Percentiles rank a stretch among this genome's conserved stretches.
These are phyloP conservation scores for Phyllopteryx taeniolatus DNA, from an alignment of 2,113 vertebrate species.

Conservation along the genomic window DNA sequence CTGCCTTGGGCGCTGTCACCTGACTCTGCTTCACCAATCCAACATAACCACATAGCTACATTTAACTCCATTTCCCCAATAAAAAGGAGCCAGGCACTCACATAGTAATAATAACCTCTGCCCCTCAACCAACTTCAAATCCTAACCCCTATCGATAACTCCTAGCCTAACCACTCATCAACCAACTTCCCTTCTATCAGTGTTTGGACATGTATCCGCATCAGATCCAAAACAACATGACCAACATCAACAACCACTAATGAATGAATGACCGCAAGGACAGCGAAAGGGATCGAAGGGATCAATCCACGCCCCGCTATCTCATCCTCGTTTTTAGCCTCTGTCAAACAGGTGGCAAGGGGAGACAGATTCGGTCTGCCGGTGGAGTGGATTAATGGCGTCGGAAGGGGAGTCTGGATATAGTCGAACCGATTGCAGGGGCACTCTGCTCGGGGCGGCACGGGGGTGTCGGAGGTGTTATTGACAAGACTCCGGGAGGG, in stretches of 20 bases:
- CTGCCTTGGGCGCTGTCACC: too few species aligned
- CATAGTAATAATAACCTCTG: too few species aligned
- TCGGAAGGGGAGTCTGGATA: conserved; percentile 29
- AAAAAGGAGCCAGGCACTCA: too few species aligned
- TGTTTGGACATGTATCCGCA: conserved; percentile 15
- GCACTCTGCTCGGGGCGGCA: conserved; percentile 47
- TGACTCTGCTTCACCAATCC: too few species aligned
- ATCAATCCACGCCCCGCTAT: conserved; percentile 71
- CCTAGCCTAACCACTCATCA: not conserved
- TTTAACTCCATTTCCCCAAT: too few species aligned
- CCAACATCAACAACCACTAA: conserved; percentile 60
- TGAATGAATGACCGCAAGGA: conserved; percentile 70
- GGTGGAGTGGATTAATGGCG: conserved; percentile 75
- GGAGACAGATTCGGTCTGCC: conserved; percentile 75
- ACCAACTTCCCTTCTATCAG: conserved; percentile 21
- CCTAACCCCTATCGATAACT: conserved; percentile 19
- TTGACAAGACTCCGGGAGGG: conserved; percentile 50
- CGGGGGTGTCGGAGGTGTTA: conserved; percentile 51
- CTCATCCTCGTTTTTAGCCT: conserved; percentile 75
- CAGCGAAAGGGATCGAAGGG: conserved; percentile 69
- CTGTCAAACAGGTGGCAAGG: conserved; percentile 73
- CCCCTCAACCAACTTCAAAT: not conserved
- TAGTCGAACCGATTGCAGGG: conserved; percentile 30
- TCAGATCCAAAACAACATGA: conserved; percentile 50
- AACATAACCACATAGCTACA: too few species aligned